Base-by-base conservation (phyloP, 2,888 invertebrate genomes). In the Geotrupes spiniger region DNA sequence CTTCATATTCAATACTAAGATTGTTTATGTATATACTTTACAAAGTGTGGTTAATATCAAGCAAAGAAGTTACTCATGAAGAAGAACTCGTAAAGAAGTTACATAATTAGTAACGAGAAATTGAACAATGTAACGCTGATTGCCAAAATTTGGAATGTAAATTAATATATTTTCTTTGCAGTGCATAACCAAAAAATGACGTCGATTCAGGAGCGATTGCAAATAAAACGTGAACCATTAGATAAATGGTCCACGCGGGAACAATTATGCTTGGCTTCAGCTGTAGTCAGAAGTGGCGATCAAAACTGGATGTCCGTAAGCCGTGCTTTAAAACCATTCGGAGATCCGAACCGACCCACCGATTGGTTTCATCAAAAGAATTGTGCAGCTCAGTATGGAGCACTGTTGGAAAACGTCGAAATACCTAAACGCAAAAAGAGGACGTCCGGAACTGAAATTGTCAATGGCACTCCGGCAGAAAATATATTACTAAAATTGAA, bases 251-350 rank as follows among this genome's bases (percentile, higher is more conserved):
- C 89, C 26, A 79, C 83, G 0, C 78, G 87, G 4, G 95, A 96
- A 62, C 87, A 90, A 68, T 70, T 95, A 56, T 89, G 89, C 61
- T 72, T 95, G 36, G 92, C 92, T 0, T 91, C 92, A 0, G 89
- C 92, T 1, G 89, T 95, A 6, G 75, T 86, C 29, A 78, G 88
- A 64, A 89, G 87, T 63, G 92, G 92, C 0, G 92, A 93, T 69
- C 92, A 92, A 69, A 91, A 95, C 72, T 92, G 93, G 93, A 85
- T 90, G 78, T 86, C 91, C 1, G 92, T 92, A 1, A 90, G 90
- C 38, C 76, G 91, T 28, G 81, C 87, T 0, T 71, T 93, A 6
- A 88, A 88, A 74, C 82, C 87, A 9, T 84, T 87, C 57, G 84
- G 84, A 9, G 90, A 91, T 59, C 76, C 85, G 36, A 84, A 84